Evolutionary conservation across 2,888 invertebrate genomes (phyloP).

Genomic region (Hoplodrina ambigua): DNA sequence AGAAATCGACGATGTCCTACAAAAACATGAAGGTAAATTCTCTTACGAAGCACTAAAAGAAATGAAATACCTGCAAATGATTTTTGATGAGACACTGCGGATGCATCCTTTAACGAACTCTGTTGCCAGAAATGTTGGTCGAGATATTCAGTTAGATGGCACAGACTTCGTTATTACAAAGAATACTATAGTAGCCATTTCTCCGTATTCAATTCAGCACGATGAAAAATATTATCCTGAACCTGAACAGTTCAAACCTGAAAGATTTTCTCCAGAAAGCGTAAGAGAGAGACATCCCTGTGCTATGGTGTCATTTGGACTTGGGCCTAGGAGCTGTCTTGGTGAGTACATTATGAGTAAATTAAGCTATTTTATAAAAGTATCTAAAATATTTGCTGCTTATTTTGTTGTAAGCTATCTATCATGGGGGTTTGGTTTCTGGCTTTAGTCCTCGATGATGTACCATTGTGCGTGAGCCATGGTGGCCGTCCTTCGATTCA

Average conservation of each 20-base stretch:
- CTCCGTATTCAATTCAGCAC: constrained; percentile 82
- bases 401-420: too few relatives aligned
- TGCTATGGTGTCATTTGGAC: constrained; percentile 83
- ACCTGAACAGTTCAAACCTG: constrained; percentile 85
- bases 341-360: constrained; percentile 73
- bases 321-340: constrained; percentile 83
- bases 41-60: constrained; percentile 79
- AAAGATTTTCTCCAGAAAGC: constrained; percentile 81
- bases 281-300: constrained; percentile 73
- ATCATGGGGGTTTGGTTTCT: too few relatives aligned
- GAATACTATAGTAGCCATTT: constrained; percentile 75
- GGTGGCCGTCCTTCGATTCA: too few relatives aligned
- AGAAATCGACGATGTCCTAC: constrained; percentile 75
- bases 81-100: constrained; percentile 72
- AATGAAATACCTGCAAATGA: constrained; percentile 81
- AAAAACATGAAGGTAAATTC: constrained; percentile 71
- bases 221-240: constrained; percentile 83
- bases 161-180: constrained; percentile 76
- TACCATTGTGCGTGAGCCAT: too few relatives aligned
- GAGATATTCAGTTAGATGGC: constrained; percentile 76
- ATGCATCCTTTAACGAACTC: constrained; percentile 83
- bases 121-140: constrained; percentile 73
- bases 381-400: too few relatives aligned
- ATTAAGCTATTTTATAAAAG: neutral
- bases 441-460: too few relatives aligned